Conservation (phyloP, 2,797 vertebrate genomes). For the Pristis pectinata region DNA sequence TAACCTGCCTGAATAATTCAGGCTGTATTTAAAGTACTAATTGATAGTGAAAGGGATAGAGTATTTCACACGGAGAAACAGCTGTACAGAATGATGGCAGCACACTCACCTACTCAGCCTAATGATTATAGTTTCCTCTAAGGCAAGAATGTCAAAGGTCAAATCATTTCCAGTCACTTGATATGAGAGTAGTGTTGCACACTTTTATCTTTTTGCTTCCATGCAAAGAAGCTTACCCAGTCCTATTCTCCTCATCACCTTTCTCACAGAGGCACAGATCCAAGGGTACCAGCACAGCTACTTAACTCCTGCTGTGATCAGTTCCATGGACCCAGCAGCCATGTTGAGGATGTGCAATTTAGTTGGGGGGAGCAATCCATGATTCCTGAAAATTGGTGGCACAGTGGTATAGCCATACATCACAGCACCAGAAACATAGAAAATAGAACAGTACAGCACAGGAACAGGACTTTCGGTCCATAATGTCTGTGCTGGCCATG, state of each 20-base stretch:
- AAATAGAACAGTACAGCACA: no score
- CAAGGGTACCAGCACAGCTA: not conserved
- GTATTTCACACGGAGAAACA: slow-evolving; percentile 19
- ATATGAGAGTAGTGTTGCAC: not conserved
- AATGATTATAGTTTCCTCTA: slow-evolving; percentile 2
- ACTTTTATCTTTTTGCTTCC: not conserved
- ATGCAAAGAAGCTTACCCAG: not conserved
- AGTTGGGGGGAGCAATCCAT: not conserved
- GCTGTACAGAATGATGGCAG: not conserved
- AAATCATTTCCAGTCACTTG: not conserved
- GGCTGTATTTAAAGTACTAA: slow-evolving; percentile 27
- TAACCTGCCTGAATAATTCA: slow-evolving; percentile 32
- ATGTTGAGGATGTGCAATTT: not conserved
- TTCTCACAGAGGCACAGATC: not conserved
- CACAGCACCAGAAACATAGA: no score
- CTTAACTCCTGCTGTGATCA: not conserved
- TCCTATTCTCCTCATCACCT: not conserved
- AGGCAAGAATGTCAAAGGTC: not conserved
- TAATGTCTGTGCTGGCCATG: no score
- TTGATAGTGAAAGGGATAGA: slow-evolving; percentile 11
- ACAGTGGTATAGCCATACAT: no score
- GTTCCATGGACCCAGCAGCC: not conserved
- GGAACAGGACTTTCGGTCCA: no score
- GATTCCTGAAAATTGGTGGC: no score
- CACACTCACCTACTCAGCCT: not conserved